Evolutionary conservation across 2,113 vertebrate genomes (phyloP).

Genomic region (Indicator maculatus): DNA sequence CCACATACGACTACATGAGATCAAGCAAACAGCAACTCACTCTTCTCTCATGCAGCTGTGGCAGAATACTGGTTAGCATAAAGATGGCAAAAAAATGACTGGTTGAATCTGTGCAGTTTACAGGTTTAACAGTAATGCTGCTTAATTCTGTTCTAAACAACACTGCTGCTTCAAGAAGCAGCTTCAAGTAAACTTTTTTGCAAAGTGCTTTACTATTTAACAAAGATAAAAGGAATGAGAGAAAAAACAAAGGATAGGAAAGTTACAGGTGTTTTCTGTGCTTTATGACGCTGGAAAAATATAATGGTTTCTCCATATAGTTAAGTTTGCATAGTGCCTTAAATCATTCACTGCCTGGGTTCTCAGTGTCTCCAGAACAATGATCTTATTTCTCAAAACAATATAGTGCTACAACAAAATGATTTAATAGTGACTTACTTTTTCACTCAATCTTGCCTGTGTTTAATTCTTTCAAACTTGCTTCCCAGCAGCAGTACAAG

Average conservation of each 20-base stretch:
- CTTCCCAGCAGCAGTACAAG: neutral
- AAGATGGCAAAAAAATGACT: neutral
- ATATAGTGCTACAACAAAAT: slow-evolving; percentile 21
- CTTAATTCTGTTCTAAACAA: neutral
- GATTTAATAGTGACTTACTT: slow-evolving; percentile 53
- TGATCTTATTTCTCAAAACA: neutral
- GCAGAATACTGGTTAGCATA: neutral
- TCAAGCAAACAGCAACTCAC: neutral
- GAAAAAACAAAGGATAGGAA: neutral
- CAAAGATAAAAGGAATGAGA: neutral
- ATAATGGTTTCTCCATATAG: slow-evolving; percentile 16
- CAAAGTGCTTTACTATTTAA: neutral
- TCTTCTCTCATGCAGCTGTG: neutral
- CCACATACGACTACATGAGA: neutral
- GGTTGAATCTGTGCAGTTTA: neutral
- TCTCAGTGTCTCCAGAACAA: slow-evolving; percentile 19
- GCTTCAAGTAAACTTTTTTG: neutral
- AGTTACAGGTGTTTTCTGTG: neutral
- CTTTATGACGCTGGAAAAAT: neutral
- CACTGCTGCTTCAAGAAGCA: neutral
- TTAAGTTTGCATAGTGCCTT: slow-evolving; percentile 4
- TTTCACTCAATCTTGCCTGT: neutral
- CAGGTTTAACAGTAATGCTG: neutral
- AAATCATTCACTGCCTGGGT: slow-evolving; percentile 27
- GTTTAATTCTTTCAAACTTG: neutral